Evolutionary conservation across 2,797 vertebrate genomes (phyloP), one percentile per base, ranked within the genome.

Genomic region (Siniperca obscura): DNA sequence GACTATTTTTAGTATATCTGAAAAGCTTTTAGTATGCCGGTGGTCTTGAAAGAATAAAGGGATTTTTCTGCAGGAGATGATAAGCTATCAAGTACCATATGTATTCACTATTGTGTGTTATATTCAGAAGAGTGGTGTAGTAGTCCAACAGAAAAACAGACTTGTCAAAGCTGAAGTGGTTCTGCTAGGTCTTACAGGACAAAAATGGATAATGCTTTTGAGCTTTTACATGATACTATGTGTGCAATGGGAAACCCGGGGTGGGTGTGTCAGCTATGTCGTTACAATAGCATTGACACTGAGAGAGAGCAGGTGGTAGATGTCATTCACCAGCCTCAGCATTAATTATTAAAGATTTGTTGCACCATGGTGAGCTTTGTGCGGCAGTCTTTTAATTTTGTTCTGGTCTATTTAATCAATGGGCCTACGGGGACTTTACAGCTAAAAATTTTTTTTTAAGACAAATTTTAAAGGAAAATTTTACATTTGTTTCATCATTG

Each of bases 331-430:
- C 78, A 79, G 90, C 81, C 82, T 82, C 62, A 22, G 77, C 87
- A 94, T 95, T 84, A 92, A 96, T 96, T 90, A 95, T 95, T 95
- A 77, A 30, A 95, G 81, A 83, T 82, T 73, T 74, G 75, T 68
- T 82, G 77, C 89, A 79, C 76, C 70, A 79, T 66, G 77, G 65
- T 80, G 74, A 77, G 81, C 78, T 84, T 87, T 85, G 81, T 88
- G 85, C 16, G 44, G 75, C 70, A 76, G 70, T 76, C 82, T 87
- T 79, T 89, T 88, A 79, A 91, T 89, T 86, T 78, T 73, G 38
- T 27, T 78, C 56, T 82, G 30, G 53, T 68, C 68, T 62, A 7
- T 71, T 81, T 74, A 84, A 87, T 84, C 65, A 86, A 84, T 72
- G 64, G 14, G 36, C 4, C 74, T 44, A 1, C 3, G 0, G 72